Percentiles rank a stretch among this genome's conserved stretches.
Evolutionary conservation across 2,888 invertebrate genomes (phyloP).

Genomic region (Drosophila meridiana): DNA sequence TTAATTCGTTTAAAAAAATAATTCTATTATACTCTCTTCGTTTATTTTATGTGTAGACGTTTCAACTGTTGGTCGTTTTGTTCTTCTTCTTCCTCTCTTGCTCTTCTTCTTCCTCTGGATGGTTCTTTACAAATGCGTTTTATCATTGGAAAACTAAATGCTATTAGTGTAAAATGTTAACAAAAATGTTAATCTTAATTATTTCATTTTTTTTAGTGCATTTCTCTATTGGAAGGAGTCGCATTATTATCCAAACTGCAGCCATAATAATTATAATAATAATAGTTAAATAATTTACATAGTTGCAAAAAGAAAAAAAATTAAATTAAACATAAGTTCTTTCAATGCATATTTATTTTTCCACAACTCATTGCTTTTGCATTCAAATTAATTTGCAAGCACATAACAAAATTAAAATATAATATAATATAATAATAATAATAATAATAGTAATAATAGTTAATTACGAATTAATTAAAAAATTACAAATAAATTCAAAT

Average conservation of each 20-base stretch:
- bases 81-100: conserved; percentile 19
- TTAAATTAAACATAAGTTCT: conserved; percentile 18
- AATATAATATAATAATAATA: conserved; percentile 11
- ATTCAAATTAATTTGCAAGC: conserved; percentile 72
- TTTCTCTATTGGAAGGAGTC: conserved; percentile 71
- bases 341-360: conserved; percentile 61
- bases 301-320: conserved; percentile 24
- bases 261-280: conserved; percentile 12
- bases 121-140: conserved; percentile 58
- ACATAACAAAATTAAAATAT: conserved; percentile 69
- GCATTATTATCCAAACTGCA: conserved; percentile 40
- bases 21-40: conserved; percentile 30
- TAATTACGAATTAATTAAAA: conserved; percentile 74
- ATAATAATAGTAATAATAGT: conserved; percentile 49
- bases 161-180: conserved; percentile 42
- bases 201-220: conserved; percentile 32
- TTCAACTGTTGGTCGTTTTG: conserved; percentile 70
- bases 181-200: conserved; percentile 28
- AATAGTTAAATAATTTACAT: conserved; percentile 15
- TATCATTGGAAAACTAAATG: conserved; percentile 58
- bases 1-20: conserved; percentile 55
- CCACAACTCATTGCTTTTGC: conserved; percentile 51
- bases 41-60: conserved; percentile 52
- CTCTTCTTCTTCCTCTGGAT: conserved; percentile 53
- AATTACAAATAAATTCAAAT: conserved; percentile 78